Conservation (phyloP, 1,140 invertebrate genomes). For the Aricia agestis region DNA sequence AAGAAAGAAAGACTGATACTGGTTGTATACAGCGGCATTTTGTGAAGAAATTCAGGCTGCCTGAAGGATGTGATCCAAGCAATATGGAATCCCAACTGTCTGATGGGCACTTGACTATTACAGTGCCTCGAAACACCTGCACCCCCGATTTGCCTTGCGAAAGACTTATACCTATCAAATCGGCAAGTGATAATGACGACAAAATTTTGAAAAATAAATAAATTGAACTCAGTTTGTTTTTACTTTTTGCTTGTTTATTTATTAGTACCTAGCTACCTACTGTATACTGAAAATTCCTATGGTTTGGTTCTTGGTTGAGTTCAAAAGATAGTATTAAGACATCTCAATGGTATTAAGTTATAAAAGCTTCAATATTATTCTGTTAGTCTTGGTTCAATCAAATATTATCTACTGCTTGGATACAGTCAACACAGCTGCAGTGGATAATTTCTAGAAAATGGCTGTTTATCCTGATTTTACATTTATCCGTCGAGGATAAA, state of each 20-base stretch:
- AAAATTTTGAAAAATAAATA: not conserved
- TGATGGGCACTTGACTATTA: conserved; percentile 54
- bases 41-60: conserved; percentile 54
- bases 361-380: too few relatives aligned
- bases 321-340: too few relatives aligned
- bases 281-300: too few relatives aligned
- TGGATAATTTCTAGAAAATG: too few relatives aligned
- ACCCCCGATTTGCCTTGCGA: conserved; percentile 44
- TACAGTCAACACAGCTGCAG: too few relatives aligned
- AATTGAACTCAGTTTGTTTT: not conserved
- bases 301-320: too few relatives aligned
- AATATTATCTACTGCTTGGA: too few relatives aligned
- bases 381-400: too few relatives aligned
- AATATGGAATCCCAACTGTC: conserved; percentile 46
- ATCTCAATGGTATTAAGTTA: too few relatives aligned
- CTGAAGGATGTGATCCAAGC: conserved; percentile 47
- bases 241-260: too few relatives aligned
- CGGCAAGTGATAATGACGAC: conserved; percentile 15
- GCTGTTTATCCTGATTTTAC: too few relatives aligned
- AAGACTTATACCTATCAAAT: conserved; percentile 40
- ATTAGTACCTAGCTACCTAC: too few relatives aligned
- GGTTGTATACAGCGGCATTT: conserved; percentile 49
- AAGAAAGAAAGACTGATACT: conserved; percentile 48
- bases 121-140: conserved; percentile 42
- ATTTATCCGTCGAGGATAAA: not conserved